Evolutionary conservation across 2,113 vertebrate species (phyloP).

Genomic region (Aegithalos caudatus): DNA sequence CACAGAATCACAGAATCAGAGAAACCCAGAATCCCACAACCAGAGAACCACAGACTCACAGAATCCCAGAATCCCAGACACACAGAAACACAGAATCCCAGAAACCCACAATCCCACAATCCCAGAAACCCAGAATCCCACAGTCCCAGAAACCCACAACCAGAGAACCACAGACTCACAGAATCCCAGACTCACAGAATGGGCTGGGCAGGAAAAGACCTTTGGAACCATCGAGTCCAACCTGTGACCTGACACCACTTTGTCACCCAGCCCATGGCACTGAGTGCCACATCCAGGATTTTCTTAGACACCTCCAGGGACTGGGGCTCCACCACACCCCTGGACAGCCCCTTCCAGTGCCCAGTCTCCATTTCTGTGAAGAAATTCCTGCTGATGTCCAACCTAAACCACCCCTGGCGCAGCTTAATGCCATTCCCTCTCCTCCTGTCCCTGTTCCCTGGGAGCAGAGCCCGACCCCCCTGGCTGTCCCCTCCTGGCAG

Average conservation of each 20-base stretch:
- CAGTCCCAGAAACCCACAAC: too few relatives aligned
- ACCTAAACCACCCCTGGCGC: background rate
- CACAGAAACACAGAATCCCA: too few relatives aligned
- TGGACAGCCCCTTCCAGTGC: background rate
- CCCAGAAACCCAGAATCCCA: too few relatives aligned
- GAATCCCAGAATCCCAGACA: too few relatives aligned
- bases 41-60: too few relatives aligned
- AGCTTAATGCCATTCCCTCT: background rate
- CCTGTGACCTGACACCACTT: background rate
- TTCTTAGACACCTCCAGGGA: background rate
- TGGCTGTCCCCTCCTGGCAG: background rate
- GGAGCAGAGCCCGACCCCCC: background rate
- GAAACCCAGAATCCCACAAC: background rate
- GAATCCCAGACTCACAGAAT: background rate
- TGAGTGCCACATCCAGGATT: background rate
- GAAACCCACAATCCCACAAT: too few relatives aligned
- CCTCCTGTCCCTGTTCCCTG: background rate
- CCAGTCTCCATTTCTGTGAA: accelerated
- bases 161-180: background rate
- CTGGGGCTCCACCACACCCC: accelerated
- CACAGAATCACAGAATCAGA: too few relatives aligned
- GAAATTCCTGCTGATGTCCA: background rate
- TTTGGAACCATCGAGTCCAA: background rate
- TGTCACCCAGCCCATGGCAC: background rate
- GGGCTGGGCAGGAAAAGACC: background rate